Evolutionary conservation across 2,888 invertebrate species (phyloP).

Genomic region (Ectemnius lituratus): DNA sequence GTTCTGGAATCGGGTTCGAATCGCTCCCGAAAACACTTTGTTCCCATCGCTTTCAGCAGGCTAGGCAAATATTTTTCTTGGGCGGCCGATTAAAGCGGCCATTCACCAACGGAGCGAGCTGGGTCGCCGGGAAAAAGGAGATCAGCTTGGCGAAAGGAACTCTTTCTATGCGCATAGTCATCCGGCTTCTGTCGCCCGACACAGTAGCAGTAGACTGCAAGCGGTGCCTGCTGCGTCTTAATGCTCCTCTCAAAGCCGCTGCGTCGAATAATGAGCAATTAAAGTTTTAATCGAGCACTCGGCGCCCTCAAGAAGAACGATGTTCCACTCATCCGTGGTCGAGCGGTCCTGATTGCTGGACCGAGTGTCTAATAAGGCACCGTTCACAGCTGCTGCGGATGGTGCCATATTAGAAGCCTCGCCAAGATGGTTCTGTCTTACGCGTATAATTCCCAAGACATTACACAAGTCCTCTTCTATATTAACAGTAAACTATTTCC

Average conservation of each 20-base stretch:
- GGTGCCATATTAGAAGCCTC: too few species aligned
- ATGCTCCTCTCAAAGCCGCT: slow-evolving; percentile 16
- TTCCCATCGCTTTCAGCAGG: slow-evolving; percentile 7
- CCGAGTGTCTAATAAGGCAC: too few species aligned
- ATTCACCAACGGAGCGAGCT: slow-evolving; percentile 2
- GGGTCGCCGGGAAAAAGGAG: not conserved
- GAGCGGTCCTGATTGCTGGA: too few species aligned
- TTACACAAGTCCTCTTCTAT: too few species aligned
- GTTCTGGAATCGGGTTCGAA: slow-evolving; percentile 9
- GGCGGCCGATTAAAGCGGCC: slow-evolving; percentile 33
- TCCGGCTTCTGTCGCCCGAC: slow-evolving; percentile 12
- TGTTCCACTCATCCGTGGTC: slow-evolving; percentile 14
- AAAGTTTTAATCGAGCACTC: slow-evolving; percentile 59
- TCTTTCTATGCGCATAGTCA: slow-evolving; percentile 23
- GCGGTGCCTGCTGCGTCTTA: not conserved
- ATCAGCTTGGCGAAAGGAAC: slow-evolving; percentile 16
- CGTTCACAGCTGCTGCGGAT: too few species aligned
- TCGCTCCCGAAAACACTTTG: not conserved
- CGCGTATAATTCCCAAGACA: too few species aligned
- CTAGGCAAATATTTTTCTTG: slow-evolving; percentile 42
- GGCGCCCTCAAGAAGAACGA: slow-evolving; percentile 27
- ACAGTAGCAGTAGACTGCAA: too few species aligned
- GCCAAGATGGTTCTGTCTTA: too few species aligned
- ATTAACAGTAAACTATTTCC: too few species aligned
- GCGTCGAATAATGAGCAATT: slow-evolving; percentile 58